These are phyloP conservation scores for Dryococelus australis DNA, from an alignment of 2,888 invertebrate genomes.

Conservation along the genomic window DNA sequence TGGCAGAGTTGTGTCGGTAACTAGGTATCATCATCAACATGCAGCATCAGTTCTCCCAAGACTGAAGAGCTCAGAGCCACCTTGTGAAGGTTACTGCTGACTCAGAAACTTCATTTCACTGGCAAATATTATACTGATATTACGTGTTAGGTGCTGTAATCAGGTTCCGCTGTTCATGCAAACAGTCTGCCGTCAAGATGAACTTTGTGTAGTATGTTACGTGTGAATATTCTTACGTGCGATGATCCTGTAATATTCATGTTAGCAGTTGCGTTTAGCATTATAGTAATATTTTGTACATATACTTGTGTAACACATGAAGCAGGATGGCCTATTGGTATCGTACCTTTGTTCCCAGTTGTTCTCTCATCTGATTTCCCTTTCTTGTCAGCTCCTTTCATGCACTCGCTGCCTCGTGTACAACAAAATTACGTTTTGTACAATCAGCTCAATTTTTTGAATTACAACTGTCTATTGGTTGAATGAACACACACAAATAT, in stretches of 20 bases:
- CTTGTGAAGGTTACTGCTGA: not conserved
- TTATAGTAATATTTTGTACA: not conserved
- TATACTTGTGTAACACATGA: not conserved
- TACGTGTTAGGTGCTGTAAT: not conserved
- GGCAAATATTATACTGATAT: not conserved
- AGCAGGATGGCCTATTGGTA: not conserved
- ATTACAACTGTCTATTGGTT: too few species aligned
- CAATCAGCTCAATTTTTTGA: too few species aligned
- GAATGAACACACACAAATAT: too few species aligned
- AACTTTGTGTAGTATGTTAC: not conserved
- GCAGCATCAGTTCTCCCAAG: not conserved
- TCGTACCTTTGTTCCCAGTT: not conserved
- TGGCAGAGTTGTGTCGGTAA: constrained; percentile 64
- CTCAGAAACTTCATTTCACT: not conserved
- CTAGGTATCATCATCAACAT: not conserved
- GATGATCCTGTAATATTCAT: too few species aligned
- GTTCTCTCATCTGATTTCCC: not conserved
- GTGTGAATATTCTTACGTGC: too few species aligned
- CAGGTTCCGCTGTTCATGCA: not conserved
- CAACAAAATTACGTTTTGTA: too few species aligned
- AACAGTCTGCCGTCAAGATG: not conserved
- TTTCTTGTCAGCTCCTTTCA: too few species aligned
- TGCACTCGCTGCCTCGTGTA: too few species aligned
- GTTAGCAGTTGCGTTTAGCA: not conserved
- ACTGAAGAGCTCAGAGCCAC: not conserved